phyloP scores from a whole-genome alignment of 23 tunicate genomes.

The Ciona savignyi region DNA sequence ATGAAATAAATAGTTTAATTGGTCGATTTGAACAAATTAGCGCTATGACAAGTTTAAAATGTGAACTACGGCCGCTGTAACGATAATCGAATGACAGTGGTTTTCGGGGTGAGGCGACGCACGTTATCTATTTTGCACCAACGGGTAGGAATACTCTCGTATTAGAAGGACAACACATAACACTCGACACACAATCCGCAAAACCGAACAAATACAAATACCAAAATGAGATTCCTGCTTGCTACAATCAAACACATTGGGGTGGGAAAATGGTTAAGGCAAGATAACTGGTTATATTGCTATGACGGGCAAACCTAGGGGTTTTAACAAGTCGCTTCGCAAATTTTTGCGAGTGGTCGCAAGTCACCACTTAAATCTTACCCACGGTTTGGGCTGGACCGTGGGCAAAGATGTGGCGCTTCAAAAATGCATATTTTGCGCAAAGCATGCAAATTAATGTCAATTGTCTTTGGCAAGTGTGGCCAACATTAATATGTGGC shows the following conservation, averaged over 20 bases:
- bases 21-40: not conserved
- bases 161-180: not conserved
- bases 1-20: not conserved
- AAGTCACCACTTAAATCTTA: not conserved
- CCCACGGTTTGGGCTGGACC: not conserved
- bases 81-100: not conserved
- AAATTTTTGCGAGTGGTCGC: not conserved
- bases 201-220: no score
- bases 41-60: not conserved
- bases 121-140: conserved; percentile 8
- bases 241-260: no score
- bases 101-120: conserved; percentile 9
- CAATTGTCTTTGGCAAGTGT: not conserved
- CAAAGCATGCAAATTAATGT: conserved; percentile 1
- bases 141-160: not conserved
- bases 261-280: no score
- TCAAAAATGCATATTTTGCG: not conserved
- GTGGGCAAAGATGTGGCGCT: not conserved
- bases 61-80: not conserved
- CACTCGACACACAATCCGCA: not conserved
- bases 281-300: no score
- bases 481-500: no score
- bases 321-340: no score
- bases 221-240: no score
- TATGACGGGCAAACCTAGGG: no score